phyloP scores from a whole-genome alignment of 2,888 invertebrate genomes.

The Calameuta pallipes region DNA sequence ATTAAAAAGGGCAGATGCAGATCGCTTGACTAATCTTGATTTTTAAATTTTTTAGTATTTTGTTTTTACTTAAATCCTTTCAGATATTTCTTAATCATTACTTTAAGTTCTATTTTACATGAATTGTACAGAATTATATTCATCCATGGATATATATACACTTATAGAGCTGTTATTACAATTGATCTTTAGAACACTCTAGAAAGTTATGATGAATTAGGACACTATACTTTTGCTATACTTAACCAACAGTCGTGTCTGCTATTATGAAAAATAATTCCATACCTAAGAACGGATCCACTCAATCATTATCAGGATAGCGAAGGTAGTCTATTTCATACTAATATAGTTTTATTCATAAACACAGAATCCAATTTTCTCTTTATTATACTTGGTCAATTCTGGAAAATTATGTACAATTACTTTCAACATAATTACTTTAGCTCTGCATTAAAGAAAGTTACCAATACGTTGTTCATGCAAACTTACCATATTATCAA shows the following conservation, averaged over 20 bases:
- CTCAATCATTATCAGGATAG: background rate
- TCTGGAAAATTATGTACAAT: background rate
- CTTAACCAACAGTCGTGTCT: background rate
- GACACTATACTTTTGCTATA: background rate
- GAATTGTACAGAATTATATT: slow-evolving; percentile 24
- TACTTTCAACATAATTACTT: background rate
- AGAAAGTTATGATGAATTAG: slow-evolving; percentile 6
- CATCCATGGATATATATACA: background rate
- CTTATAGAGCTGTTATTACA: background rate
- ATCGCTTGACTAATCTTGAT: background rate
- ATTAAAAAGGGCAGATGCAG: background rate
- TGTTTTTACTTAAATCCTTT: background rate
- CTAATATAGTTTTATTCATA: background rate
- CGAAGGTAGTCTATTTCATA: background rate
- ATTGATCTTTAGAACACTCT: background rate
- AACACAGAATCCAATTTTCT: background rate
- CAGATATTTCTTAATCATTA: background rate
- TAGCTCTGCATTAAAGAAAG: background rate
- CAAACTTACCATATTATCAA: background rate
- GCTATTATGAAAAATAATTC: background rate
- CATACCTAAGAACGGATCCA: background rate
- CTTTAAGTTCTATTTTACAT: slow-evolving; percentile 9
- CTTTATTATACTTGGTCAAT: background rate
- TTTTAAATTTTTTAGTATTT: background rate
- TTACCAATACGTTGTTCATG: background rate